These are phyloP conservation scores for Ornithoptera priamus DNA, from an alignment of 2,888 invertebrate species.

Conservation along the genomic window DNA sequence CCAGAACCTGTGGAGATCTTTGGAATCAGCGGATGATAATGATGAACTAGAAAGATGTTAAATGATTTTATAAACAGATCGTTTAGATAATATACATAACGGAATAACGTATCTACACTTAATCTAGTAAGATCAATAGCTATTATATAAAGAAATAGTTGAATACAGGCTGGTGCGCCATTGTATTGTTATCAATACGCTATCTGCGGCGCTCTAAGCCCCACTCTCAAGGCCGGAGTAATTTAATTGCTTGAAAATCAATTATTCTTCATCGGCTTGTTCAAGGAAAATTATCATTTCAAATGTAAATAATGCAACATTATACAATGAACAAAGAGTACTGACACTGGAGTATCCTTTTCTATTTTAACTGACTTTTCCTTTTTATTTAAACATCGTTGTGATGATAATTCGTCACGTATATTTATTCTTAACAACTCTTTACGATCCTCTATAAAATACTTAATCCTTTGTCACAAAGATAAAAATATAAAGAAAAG, in stretches of 20 bases:
- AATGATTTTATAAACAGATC: not conserved
- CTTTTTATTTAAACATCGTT: too few species aligned
- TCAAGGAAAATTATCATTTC: constrained; percentile 20
- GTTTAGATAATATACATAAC: not conserved
- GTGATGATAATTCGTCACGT: too few species aligned
- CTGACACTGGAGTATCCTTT: not conserved
- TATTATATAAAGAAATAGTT: constrained; percentile 14
- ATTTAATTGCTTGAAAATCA: constrained; percentile 28
- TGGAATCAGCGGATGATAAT: too few species aligned
- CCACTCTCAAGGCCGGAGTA: constrained; percentile 29
- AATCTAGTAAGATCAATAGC: constrained; percentile 13
- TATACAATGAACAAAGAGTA: constrained; percentile 1
- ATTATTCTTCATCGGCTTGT: constrained; percentile 18
- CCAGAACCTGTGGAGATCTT: too few species aligned
- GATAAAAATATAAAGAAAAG: too few species aligned
- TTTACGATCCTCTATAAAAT: too few species aligned
- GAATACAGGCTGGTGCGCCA: constrained; percentile 5
- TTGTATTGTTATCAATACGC: constrained; percentile 23
- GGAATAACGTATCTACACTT: not conserved
- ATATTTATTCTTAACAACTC: too few species aligned
- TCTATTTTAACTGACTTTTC: not conserved
- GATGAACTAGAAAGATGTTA: not conserved
- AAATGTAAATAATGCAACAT: constrained; percentile 11
- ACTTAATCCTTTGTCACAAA: too few species aligned
- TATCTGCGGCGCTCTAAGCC: constrained; percentile 27